Evolutionary conservation across 1,140 invertebrate species (phyloP).

Genomic region (Berghia stephanieae): DNA sequence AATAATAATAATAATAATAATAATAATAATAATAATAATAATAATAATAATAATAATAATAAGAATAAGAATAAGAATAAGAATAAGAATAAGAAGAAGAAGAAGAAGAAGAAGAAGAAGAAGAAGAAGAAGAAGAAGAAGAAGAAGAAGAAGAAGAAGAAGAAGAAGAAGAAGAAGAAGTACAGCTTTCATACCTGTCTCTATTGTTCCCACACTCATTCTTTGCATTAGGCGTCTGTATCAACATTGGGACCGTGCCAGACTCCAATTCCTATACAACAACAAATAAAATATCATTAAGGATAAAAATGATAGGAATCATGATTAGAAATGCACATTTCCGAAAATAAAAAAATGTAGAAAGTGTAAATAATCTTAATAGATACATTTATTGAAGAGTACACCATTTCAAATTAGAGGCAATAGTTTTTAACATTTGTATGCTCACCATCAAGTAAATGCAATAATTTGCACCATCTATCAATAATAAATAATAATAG

Average conservation of each 20-base stretch:
- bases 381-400: no score
- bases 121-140: neutral
- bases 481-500: no score
- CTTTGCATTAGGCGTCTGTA: slow-evolving; percentile 61
- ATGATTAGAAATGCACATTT: no score
- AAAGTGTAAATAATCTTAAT: no score
- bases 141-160: neutral
- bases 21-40: no score
- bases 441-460: no score
- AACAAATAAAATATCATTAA: neutral
- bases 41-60: neutral
- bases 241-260: slow-evolving; percentile 80
- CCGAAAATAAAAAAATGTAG: no score
- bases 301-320: neutral
- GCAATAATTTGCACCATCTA: no score
- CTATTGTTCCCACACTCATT: slow-evolving; percentile 72
- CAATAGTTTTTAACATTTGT: no score
- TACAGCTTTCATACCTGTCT: slow-evolving; percentile 68
- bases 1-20: no score
- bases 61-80: neutral
- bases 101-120: neutral
- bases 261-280: slow-evolving; percentile 84
- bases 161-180: neutral
- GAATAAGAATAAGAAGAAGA: neutral
- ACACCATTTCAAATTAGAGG: no score